Base-by-base conservation (phyloP, 2,888 invertebrate genomes). In the Synergus gifuensis region DNA sequence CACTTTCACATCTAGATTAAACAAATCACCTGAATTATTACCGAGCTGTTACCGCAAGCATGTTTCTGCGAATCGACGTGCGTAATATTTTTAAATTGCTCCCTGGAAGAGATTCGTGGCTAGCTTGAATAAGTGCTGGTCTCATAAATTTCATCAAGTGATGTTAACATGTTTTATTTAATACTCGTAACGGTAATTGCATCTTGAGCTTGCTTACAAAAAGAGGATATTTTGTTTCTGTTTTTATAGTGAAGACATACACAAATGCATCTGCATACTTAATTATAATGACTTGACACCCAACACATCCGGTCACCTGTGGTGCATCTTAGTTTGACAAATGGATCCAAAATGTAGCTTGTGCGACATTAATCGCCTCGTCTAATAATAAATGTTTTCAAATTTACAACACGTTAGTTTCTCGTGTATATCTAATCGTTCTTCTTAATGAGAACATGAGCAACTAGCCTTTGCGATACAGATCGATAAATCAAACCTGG, bases 331-430 rank as follows among this genome's bases (percentile, higher is more conserved):
- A 22, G 18, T 42, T 46, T 67, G 67, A 67, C 46, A 67, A 67
- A 67, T 18, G 67, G 44, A 44, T 46, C 67, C 18, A 22, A 67
- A 67, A 67, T 67, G 46, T 22, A 54, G 49, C 44, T 67, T 46
- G 46, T 46, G 67, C 67, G 12, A 49, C 69, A 49, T 14, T 69
- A 69, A 69, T 69, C 49, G 69, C 46, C 46, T 44, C 8, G 66
- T 66, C 69, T 69, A 49, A 69, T 69, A 69, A 69, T 69, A 69
- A 69, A 69, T 69, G 49, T 69, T 69, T 7, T 69, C 69, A 22
- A 69, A 69, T 69, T 69, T 69, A 49, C 49, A 16, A 69, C 16
- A 69, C 28, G 49, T 69, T 69, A 18, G 49, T 46, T 69, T 16
- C 28, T 14, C 22, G 49, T 16, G 16, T 49, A 46, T 14, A 11